These are phyloP conservation scores for Mimumesa dahlbomi DNA, from an alignment of 2,888 invertebrate genomes.

Conservation along the genomic window DNA sequence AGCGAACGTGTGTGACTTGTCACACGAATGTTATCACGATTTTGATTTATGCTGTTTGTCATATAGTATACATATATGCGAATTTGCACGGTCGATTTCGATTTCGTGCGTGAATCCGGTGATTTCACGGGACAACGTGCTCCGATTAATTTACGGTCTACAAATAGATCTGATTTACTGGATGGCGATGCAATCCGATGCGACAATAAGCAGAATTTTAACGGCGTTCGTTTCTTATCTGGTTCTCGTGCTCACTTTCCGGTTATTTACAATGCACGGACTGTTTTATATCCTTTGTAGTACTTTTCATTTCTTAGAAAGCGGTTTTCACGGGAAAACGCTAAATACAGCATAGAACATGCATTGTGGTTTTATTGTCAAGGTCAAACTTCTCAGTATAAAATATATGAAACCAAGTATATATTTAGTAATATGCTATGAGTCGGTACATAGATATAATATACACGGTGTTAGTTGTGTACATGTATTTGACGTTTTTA, in stretches of 20 bases:
- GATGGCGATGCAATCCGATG: constrained; percentile 12
- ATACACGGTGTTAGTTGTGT: neutral
- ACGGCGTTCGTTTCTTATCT: constrained; percentile 1
- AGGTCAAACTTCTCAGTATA: constrained; percentile 29
- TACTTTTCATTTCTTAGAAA: constrained; percentile 24
- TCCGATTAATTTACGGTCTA: constrained; percentile 28
- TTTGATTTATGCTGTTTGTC: constrained; percentile 21
- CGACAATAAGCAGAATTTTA: constrained; percentile 13
- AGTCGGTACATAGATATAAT: neutral
- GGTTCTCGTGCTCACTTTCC: constrained; percentile 9
- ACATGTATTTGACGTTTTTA: neutral
- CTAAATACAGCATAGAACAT: constrained; percentile 7
- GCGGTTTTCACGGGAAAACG: constrained; percentile 24
- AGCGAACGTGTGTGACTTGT: constrained; percentile 9
- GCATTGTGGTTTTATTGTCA: constrained; percentile 32
- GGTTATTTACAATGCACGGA: constrained; percentile 28
- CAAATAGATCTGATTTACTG: constrained; percentile 21
- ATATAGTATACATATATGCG: too few relatives aligned
- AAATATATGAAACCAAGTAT: too few relatives aligned
- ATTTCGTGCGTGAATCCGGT: constrained; percentile 4
- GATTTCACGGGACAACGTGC: neutral
- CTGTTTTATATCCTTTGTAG: constrained; percentile 13
- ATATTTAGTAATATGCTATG: too few relatives aligned
- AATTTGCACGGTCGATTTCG: neutral
- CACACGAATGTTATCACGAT: constrained; percentile 13